Percentiles rank a stretch among this genome's conserved stretches.
Evolutionary conservation across 2,888 invertebrate species (phyloP).

Genomic region (Agrochola circellaris): DNA sequence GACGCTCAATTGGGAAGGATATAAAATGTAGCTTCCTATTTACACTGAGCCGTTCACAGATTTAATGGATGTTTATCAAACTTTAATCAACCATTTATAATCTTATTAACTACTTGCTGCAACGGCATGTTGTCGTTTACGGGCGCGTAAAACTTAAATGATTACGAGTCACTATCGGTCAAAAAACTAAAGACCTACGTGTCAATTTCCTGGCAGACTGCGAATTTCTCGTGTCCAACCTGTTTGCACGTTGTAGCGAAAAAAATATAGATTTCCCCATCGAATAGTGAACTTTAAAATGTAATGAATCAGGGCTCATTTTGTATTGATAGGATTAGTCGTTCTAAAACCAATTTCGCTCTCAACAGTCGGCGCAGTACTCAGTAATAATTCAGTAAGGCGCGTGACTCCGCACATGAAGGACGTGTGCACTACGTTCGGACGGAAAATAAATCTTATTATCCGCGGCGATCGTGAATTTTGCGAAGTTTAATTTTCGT

Average conservation of each 20-base stretch:
- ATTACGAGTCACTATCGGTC: constrained; percentile 76
- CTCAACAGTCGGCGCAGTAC: constrained; percentile 81
- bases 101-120: background rate
- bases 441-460: constrained; percentile 66
- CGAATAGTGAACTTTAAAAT: constrained; percentile 75
- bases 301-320: constrained; percentile 71
- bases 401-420: constrained; percentile 82
- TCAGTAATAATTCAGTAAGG: constrained; percentile 85
- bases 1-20: background rate
- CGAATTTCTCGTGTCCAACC: constrained; percentile 85
- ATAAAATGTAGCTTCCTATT: constrained; percentile 27
- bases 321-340: constrained; percentile 67
- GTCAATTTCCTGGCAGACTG: constrained; percentile 80
- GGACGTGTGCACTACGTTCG: constrained; percentile 74
- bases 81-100: background rate
- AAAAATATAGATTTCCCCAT: constrained; percentile 71
- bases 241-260: constrained; percentile 76
- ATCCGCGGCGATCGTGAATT: constrained; percentile 75
- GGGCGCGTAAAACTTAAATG: constrained; percentile 55
- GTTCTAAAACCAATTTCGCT: constrained; percentile 87
- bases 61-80: background rate
- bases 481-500: constrained; percentile 71
- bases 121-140: constrained; percentile 11
- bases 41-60: background rate
- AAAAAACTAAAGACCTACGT: constrained; percentile 75